A percentile compares a stretch with the other conserved stretches of the same genome.
phyloP scores from a whole-genome alignment of 2,797 vertebrate genomes.

The Karalla daura region DNA sequence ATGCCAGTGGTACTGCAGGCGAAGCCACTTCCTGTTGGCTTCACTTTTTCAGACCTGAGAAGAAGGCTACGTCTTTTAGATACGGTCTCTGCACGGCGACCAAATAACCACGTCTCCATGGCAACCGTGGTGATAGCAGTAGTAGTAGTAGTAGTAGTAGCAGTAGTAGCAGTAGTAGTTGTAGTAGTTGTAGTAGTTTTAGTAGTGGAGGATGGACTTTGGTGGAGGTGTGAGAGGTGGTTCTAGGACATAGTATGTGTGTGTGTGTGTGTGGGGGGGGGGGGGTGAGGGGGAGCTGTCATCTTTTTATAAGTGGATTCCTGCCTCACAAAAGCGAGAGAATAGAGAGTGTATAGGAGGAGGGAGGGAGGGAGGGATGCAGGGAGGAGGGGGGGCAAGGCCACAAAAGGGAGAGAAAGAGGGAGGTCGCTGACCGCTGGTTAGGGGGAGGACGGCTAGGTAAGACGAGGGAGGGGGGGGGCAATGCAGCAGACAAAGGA shows the following conservation, averaged over 20 bases:
- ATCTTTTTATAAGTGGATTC: constrained; percentile 45
- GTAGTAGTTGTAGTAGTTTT: too few relatives aligned
- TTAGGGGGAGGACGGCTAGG: constrained; percentile 67
- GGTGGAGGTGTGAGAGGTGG: too few relatives aligned
- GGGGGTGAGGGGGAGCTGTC: constrained; percentile 7
- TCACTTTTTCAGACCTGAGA: too few relatives aligned
- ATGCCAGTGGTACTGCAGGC: too few relatives aligned
- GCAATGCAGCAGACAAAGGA: constrained; percentile 76
- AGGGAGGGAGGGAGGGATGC: constrained; percentile 43
- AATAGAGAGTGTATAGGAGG: constrained; percentile 48
- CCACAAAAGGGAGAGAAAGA: constrained; percentile 64
- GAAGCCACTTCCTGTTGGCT: too few relatives aligned
- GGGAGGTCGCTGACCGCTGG: constrained; percentile 58
- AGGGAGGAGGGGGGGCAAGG: constrained; percentile 45
- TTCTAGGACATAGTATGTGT: too few relatives aligned
- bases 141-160: too few relatives aligned
- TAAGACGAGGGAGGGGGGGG: constrained; percentile 69
- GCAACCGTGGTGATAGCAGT: constrained; percentile 73
- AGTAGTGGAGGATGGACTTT: too few relatives aligned
- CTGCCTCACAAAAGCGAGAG: constrained; percentile 53
- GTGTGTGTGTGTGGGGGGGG: too few relatives aligned
- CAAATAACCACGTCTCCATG: constrained; percentile 79
- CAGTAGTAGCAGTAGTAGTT: too few relatives aligned
- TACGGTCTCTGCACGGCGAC: too few relatives aligned
- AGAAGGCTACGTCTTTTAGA: too few relatives aligned